Percentiles rank a stretch among this genome's conserved stretches.
phyloP scores from a whole-genome alignment of 2,888 invertebrate species.

The Sinotaia quadrata region DNA sequence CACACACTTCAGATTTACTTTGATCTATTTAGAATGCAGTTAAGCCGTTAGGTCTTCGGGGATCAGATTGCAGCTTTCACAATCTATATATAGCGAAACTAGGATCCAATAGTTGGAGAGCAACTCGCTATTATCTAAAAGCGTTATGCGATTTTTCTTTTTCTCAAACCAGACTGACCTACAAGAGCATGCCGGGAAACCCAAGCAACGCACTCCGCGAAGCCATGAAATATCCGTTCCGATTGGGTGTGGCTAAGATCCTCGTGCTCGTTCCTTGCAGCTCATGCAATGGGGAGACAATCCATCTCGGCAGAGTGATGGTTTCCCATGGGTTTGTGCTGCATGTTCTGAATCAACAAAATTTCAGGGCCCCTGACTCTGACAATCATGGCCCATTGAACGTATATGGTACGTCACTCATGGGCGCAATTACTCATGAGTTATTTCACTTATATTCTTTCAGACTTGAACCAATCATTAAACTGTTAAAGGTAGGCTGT shows the following conservation, averaged over 20 bases:
- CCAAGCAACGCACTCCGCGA: conserved; percentile 74
- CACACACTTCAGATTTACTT: too few species aligned
- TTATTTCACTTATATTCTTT: too few species aligned
- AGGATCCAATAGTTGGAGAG: too few species aligned
- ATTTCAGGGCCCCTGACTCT: conserved; percentile 16
- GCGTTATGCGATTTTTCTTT: too few species aligned
- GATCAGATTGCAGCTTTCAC: too few species aligned
- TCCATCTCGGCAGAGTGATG: conserved; percentile 26
- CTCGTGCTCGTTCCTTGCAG: conserved; percentile 79
- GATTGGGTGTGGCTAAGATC: conserved; percentile 88
- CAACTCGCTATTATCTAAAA: too few species aligned
- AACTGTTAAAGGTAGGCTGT: too few species aligned
- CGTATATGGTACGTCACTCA: conserved; percentile 14
- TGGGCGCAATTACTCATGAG: too few species aligned
- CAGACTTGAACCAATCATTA: too few species aligned
- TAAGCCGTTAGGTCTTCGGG: too few species aligned
- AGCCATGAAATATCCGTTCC: conserved; percentile 81
- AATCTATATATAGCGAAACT: too few species aligned
- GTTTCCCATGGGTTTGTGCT: conserved; percentile 45
- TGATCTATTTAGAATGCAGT: too few species aligned
- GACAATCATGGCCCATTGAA: conserved; percentile 5
- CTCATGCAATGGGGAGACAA: conserved; percentile 78
- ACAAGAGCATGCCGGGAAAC: conserved; percentile 1
- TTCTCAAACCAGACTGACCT: conserved; percentile 18
- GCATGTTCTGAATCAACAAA: conserved; percentile 54